phyloP scores from a whole-genome alignment of 1,140 invertebrate genomes.

The Drosophila kanapiae region DNA sequence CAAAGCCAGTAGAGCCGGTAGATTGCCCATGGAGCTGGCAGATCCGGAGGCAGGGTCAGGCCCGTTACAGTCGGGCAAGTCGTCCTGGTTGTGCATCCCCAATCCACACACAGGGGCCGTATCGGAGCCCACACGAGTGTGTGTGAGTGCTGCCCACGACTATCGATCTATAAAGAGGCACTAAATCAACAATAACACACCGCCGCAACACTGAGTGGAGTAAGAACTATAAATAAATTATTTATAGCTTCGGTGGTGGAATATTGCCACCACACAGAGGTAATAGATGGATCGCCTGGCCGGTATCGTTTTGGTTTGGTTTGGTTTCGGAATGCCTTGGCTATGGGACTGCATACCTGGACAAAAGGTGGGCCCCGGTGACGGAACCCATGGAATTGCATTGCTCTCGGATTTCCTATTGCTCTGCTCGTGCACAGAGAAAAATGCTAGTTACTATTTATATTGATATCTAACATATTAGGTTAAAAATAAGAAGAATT shows the following conservation, averaged over 20 bases:
- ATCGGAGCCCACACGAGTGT: conserved; percentile 26
- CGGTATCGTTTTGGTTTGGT: conserved; percentile 35
- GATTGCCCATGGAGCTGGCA: conserved; percentile 1
- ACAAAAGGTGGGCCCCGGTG: background rate
- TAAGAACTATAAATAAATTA: conserved; percentile 81
- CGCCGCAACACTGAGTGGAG: conserved; percentile 53
- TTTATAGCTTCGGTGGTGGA: conserved; percentile 80
- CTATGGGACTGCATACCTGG: conserved; percentile 26
- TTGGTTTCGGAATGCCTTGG: conserved; percentile 5
- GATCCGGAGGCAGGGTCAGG: conserved; percentile 32
- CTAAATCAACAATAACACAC: conserved; percentile 79
- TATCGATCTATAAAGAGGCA: conserved; percentile 76
- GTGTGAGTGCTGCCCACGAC: conserved; percentile 34
- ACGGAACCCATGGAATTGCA: background rate
- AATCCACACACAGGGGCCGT: conserved; percentile 18
- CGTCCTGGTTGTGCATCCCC: conserved; percentile 58
- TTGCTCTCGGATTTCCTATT: background rate
- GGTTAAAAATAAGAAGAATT: too few species aligned
- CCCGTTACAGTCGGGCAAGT: conserved; percentile 9
- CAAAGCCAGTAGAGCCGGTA: conserved; percentile 10
- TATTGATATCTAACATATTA: too few species aligned
- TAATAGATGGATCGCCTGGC: conserved; percentile 44
- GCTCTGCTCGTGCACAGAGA: background rate
- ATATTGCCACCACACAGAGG: conserved; percentile 82
- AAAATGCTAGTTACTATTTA: background rate